Conservation (phyloP, 2,888 invertebrate species). For the Gari tellinella region DNA sequence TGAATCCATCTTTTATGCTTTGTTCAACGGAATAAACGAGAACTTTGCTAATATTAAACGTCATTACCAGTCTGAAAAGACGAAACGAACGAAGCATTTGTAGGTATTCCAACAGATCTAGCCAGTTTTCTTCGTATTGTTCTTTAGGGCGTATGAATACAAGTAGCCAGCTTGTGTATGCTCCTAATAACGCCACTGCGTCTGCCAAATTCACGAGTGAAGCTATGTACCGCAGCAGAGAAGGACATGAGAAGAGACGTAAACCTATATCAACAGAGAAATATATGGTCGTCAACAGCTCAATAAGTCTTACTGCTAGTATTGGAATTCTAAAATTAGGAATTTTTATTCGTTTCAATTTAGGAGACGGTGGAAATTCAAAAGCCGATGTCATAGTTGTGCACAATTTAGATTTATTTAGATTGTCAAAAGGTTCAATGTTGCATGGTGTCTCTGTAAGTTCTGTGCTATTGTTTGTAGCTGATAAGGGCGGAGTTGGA, state of each 20-base stretch:
- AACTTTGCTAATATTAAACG: constrained; percentile 19
- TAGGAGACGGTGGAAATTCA: background rate
- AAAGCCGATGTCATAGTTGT: background rate
- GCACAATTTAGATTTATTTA: background rate
- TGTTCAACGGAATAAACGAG: constrained; percentile 19
- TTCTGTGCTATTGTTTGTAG: no score
- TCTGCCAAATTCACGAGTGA: constrained; percentile 31
- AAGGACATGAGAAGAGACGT: constrained; percentile 29
- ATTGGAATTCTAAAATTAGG: constrained; percentile 25
- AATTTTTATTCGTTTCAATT: constrained; percentile 11
- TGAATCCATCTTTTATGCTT: constrained; percentile 20
- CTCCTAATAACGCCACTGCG: constrained; percentile 10
- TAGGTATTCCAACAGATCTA: constrained; percentile 14
- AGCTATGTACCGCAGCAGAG: constrained; percentile 16
- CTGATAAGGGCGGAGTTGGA: background rate
- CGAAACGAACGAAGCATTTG: constrained; percentile 25
- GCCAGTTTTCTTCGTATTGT: constrained; percentile 9
- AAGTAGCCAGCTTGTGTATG: constrained; percentile 14
- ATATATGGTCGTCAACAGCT: constrained; percentile 12
- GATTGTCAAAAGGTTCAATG: background rate
- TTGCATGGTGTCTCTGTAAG: no score
- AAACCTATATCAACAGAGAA: constrained; percentile 29
- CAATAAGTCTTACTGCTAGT: constrained; percentile 2
- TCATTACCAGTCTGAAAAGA: constrained; percentile 23
- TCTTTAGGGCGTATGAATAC: background rate